Evolutionary conservation across 2,113 vertebrate genomes (phyloP).

Genomic region (Acanthochromis polyacanthus): DNA sequence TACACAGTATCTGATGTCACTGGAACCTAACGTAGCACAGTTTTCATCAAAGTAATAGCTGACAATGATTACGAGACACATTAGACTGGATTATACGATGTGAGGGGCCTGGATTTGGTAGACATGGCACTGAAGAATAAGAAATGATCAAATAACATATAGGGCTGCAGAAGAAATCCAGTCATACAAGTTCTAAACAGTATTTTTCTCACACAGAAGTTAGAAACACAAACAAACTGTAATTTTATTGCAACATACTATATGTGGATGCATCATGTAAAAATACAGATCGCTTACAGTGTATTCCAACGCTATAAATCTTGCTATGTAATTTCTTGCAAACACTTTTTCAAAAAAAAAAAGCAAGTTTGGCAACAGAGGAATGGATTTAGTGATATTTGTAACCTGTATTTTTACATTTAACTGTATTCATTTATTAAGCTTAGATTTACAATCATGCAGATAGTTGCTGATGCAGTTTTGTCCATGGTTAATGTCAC

Average conservation of each 20-base stretch:
- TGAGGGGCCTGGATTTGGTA: neutral
- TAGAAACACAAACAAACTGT: too few relatives aligned
- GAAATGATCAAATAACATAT: too few relatives aligned
- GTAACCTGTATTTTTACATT: constrained; percentile 3
- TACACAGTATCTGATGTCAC: too few relatives aligned
- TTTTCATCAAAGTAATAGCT: neutral
- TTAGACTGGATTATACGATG: neutral
- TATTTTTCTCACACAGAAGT: too few relatives aligned
- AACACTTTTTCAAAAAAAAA: neutral
- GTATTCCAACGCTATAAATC: neutral
- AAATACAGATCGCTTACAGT: too few relatives aligned
- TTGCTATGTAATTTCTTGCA: neutral
- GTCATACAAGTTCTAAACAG: too few relatives aligned
- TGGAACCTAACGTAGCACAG: neutral
- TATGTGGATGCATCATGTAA: too few relatives aligned
- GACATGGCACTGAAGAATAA: neutral
- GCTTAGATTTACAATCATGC: too few relatives aligned
- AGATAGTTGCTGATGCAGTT: too few relatives aligned
- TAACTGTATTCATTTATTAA: neutral
- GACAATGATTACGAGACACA: neutral
- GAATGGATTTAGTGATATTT: neutral
- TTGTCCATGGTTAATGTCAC: too few relatives aligned
- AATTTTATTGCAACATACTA: too few relatives aligned
- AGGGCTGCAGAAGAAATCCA: too few relatives aligned
- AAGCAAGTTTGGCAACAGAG: neutral